Conservation (phyloP, 1,140 invertebrate genomes). For the Musca domestica region DNA sequence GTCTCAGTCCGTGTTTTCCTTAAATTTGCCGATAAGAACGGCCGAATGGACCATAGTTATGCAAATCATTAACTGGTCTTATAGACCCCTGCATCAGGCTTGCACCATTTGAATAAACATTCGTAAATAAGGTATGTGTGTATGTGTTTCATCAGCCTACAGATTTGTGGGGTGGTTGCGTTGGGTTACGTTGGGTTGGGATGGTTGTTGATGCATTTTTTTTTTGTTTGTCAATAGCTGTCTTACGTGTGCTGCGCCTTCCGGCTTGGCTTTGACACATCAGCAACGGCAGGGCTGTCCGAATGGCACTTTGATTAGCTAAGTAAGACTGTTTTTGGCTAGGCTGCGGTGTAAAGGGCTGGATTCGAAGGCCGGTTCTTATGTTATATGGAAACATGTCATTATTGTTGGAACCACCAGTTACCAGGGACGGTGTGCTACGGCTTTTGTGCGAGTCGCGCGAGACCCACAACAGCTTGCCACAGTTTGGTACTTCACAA, state of each 20-base stretch:
- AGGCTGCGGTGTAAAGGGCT: conserved; percentile 47
- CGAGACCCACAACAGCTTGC: conserved; percentile 48
- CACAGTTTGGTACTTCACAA: conserved; percentile 49
- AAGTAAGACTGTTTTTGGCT: conserved; percentile 40
- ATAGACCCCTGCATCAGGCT: too few relatives aligned
- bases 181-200: too few relatives aligned
- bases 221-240: too few relatives aligned
- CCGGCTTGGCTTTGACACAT: conserved; percentile 9
- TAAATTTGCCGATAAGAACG: too few relatives aligned
- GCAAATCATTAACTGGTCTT: too few relatives aligned
- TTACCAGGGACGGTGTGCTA: neutral
- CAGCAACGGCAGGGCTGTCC: conserved; percentile 44
- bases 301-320: conserved; percentile 47
- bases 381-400: conserved; percentile 24
- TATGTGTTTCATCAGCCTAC: too few relatives aligned
- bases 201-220: too few relatives aligned
- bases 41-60: too few relatives aligned
- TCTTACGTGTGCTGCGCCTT: neutral
- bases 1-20: too few relatives aligned
- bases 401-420: conserved; percentile 29
- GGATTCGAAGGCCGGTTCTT: conserved; percentile 36
- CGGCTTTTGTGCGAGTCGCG: conserved; percentile 23
- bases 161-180: too few relatives aligned
- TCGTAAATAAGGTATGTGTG: too few relatives aligned
- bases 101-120: too few relatives aligned